Percentiles rank a stretch among this genome's conserved stretches.
Evolutionary conservation across 2,888 invertebrate genomes (phyloP).

Genomic region (Octodonta nipae): DNA sequence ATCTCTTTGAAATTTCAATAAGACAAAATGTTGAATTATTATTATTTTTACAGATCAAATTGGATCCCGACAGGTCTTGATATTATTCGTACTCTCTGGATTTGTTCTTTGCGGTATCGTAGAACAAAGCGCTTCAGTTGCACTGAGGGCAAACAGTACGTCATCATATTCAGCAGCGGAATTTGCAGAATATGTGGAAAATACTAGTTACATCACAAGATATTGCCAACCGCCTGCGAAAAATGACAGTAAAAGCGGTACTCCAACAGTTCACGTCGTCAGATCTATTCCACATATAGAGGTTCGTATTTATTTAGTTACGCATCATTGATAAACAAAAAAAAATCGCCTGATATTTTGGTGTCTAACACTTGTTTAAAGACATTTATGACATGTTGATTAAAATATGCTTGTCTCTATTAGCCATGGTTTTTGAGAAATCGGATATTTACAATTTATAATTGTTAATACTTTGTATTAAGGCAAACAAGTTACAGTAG

Average conservation of each 20-base stretch:
- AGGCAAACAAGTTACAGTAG: no score
- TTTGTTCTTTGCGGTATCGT: conserved; percentile 44
- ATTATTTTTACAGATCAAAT: conserved; percentile 29
- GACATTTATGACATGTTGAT: no score
- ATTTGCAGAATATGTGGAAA: conserved; percentile 38
- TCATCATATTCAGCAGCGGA: conserved; percentile 34
- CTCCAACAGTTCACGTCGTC: conserved; percentile 28
- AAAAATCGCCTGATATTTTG: no score
- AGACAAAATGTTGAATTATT: no score
- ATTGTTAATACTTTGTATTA: no score
- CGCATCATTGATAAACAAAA: no score
- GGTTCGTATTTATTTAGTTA: no score
- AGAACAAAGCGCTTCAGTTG: conserved; percentile 43
- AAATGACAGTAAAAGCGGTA: conserved; percentile 13
- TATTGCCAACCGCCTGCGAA: conserved; percentile 32
- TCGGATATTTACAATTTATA: no score
- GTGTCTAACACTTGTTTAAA: no score
- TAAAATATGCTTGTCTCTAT: no score
- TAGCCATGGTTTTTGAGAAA: no score
- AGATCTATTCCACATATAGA: conserved; percentile 36
- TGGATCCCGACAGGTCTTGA: conserved; percentile 39
- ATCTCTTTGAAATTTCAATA: no score
- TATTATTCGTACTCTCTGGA: conserved; percentile 40
- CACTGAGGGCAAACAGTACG: conserved; percentile 39
- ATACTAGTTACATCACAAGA: conserved; percentile 36